These are phyloP conservation scores for Cromileptes altivelis DNA, from an alignment of 2,113 vertebrate species.

Conservation along the genomic window DNA sequence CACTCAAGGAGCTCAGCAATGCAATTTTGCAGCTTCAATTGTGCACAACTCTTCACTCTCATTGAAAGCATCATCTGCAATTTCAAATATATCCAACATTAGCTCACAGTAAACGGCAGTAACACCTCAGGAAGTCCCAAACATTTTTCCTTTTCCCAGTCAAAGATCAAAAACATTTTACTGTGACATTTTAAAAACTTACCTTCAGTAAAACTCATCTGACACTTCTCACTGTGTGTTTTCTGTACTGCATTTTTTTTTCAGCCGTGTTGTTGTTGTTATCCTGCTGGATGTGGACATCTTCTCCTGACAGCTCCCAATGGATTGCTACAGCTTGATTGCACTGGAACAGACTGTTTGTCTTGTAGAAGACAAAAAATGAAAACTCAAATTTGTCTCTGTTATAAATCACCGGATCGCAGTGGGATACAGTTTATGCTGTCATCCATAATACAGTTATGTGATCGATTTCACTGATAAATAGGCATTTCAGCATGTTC, in stretches of 20 bases:
- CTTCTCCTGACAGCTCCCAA: slow-evolving; percentile 9
- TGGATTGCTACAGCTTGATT: slow-evolving; percentile 6
- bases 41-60: too few species aligned
- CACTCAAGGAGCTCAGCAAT: too few species aligned
- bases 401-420: neutral
- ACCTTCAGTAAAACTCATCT: neutral
- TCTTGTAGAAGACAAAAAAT: neutral
- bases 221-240: neutral
- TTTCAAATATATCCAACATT: neutral
- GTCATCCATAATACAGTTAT: neutral
- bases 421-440: neutral
- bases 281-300: neutral
- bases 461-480: neutral
- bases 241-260: neutral
- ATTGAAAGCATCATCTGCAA: too few species aligned
- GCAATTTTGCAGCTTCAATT: too few species aligned
- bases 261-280: neutral
- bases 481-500: neutral
- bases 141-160: neutral
- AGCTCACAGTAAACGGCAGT: neutral
- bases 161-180: neutral
- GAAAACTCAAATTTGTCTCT: neutral
- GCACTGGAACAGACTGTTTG: neutral
- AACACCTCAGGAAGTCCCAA: too few species aligned
- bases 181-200: neutral